A percentile compares a stretch with the other conserved stretches of the same genome.
These are phyloP conservation scores for Caenorhabditis briggsae DNA, from an alignment of 1,140 invertebrate species.

Conservation along the genomic window DNA sequence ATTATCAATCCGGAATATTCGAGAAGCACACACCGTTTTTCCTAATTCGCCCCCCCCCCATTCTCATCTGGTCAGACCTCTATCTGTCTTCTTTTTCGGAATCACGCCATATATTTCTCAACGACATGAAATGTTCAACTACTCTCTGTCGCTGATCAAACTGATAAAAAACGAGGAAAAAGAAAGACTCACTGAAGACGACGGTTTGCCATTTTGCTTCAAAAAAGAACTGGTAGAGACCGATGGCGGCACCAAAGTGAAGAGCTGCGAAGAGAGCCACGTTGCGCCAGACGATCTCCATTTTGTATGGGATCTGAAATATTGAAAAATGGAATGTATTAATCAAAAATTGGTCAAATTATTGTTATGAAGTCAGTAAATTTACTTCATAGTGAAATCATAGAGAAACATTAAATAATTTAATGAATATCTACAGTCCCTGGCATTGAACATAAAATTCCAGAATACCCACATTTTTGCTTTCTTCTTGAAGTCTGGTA, in stretches of 20 bases:
- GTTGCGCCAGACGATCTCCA: slow-evolving; percentile 91
- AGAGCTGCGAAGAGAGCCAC: slow-evolving; percentile 87
- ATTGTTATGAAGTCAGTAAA: no score
- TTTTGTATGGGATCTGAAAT: slow-evolving; percentile 74
- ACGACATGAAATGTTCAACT: slow-evolving; percentile 29
- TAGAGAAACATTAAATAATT: no score
- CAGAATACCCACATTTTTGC: slow-evolving; percentile 65
- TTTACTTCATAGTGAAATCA: no score
- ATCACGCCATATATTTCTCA: slow-evolving; percentile 48
- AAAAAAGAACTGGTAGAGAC: slow-evolving; percentile 85
- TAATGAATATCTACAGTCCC: no score
- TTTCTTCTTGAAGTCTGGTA: slow-evolving; percentile 64
- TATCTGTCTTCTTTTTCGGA: slow-evolving; percentile 2
- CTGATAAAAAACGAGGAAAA: slow-evolving; percentile 46
- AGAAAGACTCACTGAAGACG: slow-evolving; percentile 69
- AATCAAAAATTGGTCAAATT: no score
- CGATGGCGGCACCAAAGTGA: slow-evolving; percentile 88
- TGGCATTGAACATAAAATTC: no score
- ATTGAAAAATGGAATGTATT: no score
- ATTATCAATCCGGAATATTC: neutral
- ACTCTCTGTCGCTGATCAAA: slow-evolving; percentile 43
- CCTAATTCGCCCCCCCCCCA: neutral
- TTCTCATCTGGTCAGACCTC: neutral
- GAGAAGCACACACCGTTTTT: slow-evolving; percentile 18
- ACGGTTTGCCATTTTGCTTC: slow-evolving; percentile 83